These are phyloP conservation scores for Siderastrea siderea DNA, from an alignment of 92 coral and sea anemone genomes.

Conservation along the genomic window DNA sequence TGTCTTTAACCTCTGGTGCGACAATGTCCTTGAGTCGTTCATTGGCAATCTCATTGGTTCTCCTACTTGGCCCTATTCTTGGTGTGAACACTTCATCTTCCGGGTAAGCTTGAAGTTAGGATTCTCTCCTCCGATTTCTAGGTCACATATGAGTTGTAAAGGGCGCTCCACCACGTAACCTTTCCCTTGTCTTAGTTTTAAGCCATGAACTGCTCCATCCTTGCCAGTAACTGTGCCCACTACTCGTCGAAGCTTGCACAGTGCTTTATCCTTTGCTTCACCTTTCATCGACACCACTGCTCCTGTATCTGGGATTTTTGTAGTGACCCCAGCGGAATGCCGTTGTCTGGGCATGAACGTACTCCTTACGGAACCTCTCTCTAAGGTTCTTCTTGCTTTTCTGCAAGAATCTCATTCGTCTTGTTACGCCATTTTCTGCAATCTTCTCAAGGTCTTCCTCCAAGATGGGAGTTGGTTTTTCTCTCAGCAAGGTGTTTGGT, in stretches of 20 bases:
- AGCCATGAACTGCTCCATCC: constrained; percentile 57
- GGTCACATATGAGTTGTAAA: constrained; percentile 63
- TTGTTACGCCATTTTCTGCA: constrained; percentile 45
- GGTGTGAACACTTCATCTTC: constrained; percentile 41
- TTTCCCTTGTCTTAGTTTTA: constrained; percentile 66
- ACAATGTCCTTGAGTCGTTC: constrained; percentile 20
- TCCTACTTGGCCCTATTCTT: constrained; percentile 48
- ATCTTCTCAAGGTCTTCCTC: constrained; percentile 55
- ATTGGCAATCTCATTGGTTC: constrained; percentile 54
- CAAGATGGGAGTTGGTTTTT: constrained; percentile 1
- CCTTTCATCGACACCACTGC: constrained; percentile 61
- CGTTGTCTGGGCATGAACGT: constrained; percentile 62
- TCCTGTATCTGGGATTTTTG: constrained; percentile 43
- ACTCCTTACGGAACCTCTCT: constrained; percentile 48
- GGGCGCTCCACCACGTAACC: constrained; percentile 69
- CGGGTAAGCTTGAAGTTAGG: constrained; percentile 44
- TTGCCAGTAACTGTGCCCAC: constrained; percentile 54
- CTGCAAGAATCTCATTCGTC: constrained; percentile 56
- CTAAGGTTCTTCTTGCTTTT: constrained; percentile 44
- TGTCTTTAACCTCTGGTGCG: constrained; percentile 39
- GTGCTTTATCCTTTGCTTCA: constrained; percentile 61
- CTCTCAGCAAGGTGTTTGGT: constrained; percentile 57
- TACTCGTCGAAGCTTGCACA: constrained; percentile 77
- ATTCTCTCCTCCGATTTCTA: constrained; percentile 70
- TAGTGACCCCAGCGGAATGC: neutral